Conservation (phyloP, 2,888 invertebrate species). For the Urechis unicinctus region DNA sequence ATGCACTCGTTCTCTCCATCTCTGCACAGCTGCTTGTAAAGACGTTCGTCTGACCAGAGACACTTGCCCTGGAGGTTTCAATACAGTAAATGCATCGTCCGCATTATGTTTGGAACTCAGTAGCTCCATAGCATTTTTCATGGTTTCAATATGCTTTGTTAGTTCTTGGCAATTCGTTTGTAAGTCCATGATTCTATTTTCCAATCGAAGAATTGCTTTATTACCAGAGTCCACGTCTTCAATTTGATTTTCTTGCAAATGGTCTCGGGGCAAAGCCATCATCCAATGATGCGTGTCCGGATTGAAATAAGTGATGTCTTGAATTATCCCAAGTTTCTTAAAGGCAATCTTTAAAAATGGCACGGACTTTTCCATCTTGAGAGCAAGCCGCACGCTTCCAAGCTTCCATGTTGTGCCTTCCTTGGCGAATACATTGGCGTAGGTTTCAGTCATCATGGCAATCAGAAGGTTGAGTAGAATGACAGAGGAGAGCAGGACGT, state of each 20-base stretch:
- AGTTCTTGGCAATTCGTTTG: conserved; percentile 3
- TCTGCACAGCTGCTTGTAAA: too few relatives aligned
- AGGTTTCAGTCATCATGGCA: conserved; percentile 32
- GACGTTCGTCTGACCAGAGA: too few relatives aligned
- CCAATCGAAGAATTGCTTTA: conserved; percentile 7
- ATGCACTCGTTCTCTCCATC: too few relatives aligned
- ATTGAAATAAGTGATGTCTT: conserved; percentile 9
- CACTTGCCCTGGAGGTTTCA: too few relatives aligned
- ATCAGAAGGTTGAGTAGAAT: conserved; percentile 28
- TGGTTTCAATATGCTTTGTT: too few relatives aligned
- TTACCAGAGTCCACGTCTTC: conserved; percentile 1
- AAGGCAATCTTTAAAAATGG: conserved; percentile 12
- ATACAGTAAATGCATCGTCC: too few relatives aligned
- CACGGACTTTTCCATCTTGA: conserved; percentile 19
- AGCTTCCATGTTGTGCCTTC: conserved; percentile 41
- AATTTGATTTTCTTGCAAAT: neutral
- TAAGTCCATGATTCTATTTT: conserved; percentile 10
- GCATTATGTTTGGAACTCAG: too few relatives aligned
- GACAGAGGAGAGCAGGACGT: conserved; percentile 31
- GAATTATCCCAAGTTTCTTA: conserved; percentile 9
- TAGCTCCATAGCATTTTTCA: too few relatives aligned
- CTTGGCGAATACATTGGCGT: conserved; percentile 28
- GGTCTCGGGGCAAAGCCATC: conserved; percentile 1
- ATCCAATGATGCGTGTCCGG: conserved; percentile 8
- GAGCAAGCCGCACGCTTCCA: conserved; percentile 38